Evolutionary conservation across 2,797 vertebrate species (phyloP).

Genomic region (Siniperca scherzeri): DNA sequence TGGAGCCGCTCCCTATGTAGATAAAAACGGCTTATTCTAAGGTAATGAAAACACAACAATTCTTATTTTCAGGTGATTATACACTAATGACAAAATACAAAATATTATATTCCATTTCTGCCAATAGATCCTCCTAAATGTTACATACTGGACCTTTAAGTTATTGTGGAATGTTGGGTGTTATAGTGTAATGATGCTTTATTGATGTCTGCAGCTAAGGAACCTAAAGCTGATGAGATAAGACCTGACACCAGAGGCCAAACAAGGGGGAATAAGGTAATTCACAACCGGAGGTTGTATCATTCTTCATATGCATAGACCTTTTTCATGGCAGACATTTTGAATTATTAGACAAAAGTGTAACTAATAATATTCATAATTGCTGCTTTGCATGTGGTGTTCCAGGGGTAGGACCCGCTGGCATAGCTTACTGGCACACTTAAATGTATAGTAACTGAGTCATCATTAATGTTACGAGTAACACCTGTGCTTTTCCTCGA

Average conservation of each 20-base stretch:
- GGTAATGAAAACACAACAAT: too few relatives aligned
- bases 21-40: too few relatives aligned
- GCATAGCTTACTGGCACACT: background rate
- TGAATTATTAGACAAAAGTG: background rate
- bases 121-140: too few relatives aligned
- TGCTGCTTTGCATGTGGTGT: too few relatives aligned
- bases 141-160: too few relatives aligned
- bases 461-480: too few relatives aligned
- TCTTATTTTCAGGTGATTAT: too few relatives aligned
- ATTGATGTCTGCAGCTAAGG: conserved; percentile 14
- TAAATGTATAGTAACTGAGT: background rate
- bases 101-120: too few relatives aligned
- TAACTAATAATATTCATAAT: background rate
- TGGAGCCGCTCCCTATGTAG: too few relatives aligned
- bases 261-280: conserved; percentile 21
- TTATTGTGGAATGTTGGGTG: background rate
- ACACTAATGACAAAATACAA: too few relatives aligned
- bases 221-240: background rate
- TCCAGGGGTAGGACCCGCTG: background rate
- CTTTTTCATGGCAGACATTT: background rate
- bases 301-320: background rate
- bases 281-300: background rate
- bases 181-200: background rate
- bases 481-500: too few relatives aligned
- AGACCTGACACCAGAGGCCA: background rate